phyloP scores from a whole-genome alignment of 2,113 vertebrate species.

The Alectura lathami region DNA sequence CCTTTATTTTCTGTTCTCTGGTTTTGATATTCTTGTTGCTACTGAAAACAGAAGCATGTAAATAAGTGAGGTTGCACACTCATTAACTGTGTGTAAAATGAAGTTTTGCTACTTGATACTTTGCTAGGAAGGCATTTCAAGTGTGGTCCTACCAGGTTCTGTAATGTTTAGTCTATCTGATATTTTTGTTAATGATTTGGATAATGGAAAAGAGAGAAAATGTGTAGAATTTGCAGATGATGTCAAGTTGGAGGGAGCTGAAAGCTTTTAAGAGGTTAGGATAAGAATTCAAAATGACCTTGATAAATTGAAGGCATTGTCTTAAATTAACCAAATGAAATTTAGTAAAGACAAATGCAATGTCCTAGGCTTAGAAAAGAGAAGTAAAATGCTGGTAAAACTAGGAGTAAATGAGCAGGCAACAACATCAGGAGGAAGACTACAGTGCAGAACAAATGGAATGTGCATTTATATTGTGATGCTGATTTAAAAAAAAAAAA shows the following conservation, averaged over 20 bases:
- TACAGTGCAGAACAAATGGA: background rate
- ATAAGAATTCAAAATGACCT: constrained; percentile 26
- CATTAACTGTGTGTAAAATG: background rate
- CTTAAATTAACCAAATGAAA: constrained; percentile 19
- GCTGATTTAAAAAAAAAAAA: background rate
- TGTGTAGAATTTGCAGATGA: background rate
- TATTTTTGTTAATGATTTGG: constrained; percentile 46
- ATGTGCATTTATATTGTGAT: background rate
- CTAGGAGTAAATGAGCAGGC: background rate
- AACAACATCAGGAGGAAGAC: background rate
- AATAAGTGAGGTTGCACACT: background rate
- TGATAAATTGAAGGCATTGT: constrained; percentile 37
- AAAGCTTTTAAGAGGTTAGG: constrained; percentile 46
- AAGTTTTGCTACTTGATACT: background rate
- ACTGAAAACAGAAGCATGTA: constrained; percentile 1
- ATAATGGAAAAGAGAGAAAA: constrained; percentile 39
- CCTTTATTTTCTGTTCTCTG: background rate
- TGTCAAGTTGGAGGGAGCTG: background rate
- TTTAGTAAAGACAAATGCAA: background rate
- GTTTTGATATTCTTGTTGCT: background rate
- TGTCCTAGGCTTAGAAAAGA: background rate
- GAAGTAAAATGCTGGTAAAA: background rate
- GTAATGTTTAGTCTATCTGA: constrained; percentile 58
- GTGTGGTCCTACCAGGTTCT: background rate
- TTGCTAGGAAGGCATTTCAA: background rate